Evolutionary conservation across 2,888 invertebrate species (phyloP), one percentile per base, ranked within the genome.

Genomic region (Dastarcus helophoroides): DNA sequence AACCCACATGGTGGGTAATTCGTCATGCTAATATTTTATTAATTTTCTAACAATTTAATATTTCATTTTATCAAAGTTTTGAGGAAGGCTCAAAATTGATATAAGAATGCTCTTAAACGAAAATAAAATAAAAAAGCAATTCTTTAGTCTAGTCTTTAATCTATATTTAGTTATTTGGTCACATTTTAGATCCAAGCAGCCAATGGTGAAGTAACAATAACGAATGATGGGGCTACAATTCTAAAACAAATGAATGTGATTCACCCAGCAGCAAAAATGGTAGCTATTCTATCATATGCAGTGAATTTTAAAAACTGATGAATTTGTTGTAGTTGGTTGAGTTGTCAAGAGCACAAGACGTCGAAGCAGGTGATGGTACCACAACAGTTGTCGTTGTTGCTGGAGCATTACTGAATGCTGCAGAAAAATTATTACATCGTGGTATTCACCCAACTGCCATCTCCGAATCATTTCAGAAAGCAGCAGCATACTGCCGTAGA

Each of bases 161-260:
- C 9, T 25, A 8, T 26, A 14, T 31, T 13, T 27, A 14, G 37
- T 29, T 16, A 15, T 21, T 15, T 21, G 29, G 7, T 23, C 6
- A 5, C 9, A 11, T 63, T 65, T 38, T 51, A 88, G 86, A 98
- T 98, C 51, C 97, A 98, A 70, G 71, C 90, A 17, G 78, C 79
- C 17, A 94, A 90, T 66, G 97, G 97, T 4, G 97, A 97, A 69
- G 98, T 98, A 0, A 97, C 95, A 2, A 98, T 98, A 40, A 99
- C 98, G 31, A 98, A 99, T 65, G 98, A 98, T 71, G 98, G 98
- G 33, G 98, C 98, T 17, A 98, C 98, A 17, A 99, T 99, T 63
- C 67, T 99, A 36, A 95, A 98, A 62, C 89, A 97, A 67, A 98
- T 99, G 79, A 90, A 90, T 63, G 95, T 99, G 2, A 71, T 90